Evolutionary conservation across 2,888 invertebrate species (phyloP), one percentile per base, ranked within the genome.

Genomic region (Stenurella melanura): DNA sequence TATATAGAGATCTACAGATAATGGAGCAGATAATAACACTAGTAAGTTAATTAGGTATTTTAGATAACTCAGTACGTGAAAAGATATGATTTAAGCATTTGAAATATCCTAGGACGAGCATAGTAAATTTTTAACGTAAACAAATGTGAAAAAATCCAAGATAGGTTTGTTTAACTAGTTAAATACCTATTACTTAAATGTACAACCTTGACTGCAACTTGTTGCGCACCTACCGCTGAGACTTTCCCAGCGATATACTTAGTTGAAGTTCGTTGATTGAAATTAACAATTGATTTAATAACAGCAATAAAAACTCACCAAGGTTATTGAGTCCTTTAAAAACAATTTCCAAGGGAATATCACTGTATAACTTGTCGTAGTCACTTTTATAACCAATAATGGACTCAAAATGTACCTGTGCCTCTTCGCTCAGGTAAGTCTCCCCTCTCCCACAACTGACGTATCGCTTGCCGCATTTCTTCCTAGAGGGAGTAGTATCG

Each of bases 131-230:
- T 6, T 19, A 69, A 69, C 11, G 69, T 69, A 69, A 69, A 69
- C 69, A 69, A 34, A 56, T 26, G 21, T 11, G 18, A 12, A 57
- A 26, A 58, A 58, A 19, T 67, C 12, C 42, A 50, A 67, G 34
- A 18, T 42, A 42, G 21, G 54, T 26, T 19, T 26, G 54, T 67
- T 12, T 21, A 58, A 58, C 58, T 50, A 58, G 21, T 21, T 58
- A 19, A 12, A 21, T 7, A 18, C 42, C 57, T 58, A 30, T 56
- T 30, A 57, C 21, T 56, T 57, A 30, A 26, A 69, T 34, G 57
- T 38, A 69, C 76, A 81, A 69, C 81, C 83, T 83, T 82, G 83
- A 78, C 61, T 73, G 75, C 80, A 79, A 80, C 80, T 81, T 80
- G 82, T 83, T 83, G 84, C 84, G 82, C 79, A 82, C 74, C 80